Conservation (phyloP, 2,113 vertebrate species). For the Varanus salvator region DNA sequence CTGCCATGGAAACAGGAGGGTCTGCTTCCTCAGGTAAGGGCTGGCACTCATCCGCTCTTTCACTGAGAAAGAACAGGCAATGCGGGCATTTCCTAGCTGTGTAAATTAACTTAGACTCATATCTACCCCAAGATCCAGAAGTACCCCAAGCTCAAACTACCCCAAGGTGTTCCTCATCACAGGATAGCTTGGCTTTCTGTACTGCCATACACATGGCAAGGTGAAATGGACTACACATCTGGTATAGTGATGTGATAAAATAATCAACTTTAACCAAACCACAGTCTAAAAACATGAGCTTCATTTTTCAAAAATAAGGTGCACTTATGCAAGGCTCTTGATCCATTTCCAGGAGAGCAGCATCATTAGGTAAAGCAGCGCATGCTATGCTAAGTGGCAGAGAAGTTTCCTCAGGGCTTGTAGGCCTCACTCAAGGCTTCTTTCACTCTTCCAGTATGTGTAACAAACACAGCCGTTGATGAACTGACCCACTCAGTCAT, state of each 20-base stretch:
- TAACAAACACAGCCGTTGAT: constrained; percentile 67
- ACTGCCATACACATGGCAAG: background rate
- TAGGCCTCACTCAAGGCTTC: constrained; percentile 17
- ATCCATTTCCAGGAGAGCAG: constrained; percentile 34
- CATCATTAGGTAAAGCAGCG: constrained; percentile 36
- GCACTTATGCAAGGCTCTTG: constrained; percentile 8
- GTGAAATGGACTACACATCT: too few species aligned
- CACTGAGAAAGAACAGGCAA: constrained; percentile 35
- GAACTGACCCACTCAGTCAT: constrained; percentile 47
- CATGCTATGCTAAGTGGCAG: constrained; percentile 14
- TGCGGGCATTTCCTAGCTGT: constrained; percentile 15
- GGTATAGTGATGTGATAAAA: background rate
- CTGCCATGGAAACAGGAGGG: background rate
- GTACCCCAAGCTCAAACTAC: too few species aligned
- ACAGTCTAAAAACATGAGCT: background rate
- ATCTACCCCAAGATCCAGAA: background rate
- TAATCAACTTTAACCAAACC: background rate
- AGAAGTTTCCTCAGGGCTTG: constrained; percentile 54
- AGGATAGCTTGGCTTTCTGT: background rate
- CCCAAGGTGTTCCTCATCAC: background rate
- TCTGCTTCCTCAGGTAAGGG: constrained; percentile 28
- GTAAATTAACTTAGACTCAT: background rate
- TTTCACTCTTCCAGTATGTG: constrained; percentile 22
- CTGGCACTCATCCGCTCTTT: constrained; percentile 21
- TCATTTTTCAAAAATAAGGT: constrained; percentile 26